These are phyloP conservation scores for Macquaria ambigua DNA, from an alignment of 2,113 vertebrate species.

Conservation along the genomic window DNA sequence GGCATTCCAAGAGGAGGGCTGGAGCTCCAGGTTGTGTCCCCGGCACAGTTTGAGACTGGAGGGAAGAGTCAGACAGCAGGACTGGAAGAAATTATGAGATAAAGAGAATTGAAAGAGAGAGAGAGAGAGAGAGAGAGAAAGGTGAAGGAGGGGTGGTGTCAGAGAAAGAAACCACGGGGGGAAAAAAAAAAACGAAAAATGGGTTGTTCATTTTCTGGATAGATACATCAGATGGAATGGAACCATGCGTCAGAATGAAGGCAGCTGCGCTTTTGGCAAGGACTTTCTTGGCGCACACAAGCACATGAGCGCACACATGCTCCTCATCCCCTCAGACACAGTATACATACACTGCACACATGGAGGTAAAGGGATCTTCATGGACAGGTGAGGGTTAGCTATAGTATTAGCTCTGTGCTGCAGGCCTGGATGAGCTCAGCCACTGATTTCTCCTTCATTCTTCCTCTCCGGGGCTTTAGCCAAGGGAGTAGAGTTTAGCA, in stretches of 20 bases:
- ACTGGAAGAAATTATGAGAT: slow-evolving; percentile 83
- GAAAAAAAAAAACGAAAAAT: slow-evolving; percentile 73
- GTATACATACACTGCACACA: slow-evolving; percentile 55
- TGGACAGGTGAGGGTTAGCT: slow-evolving; percentile 77
- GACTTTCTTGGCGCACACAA: slow-evolving; percentile 73
- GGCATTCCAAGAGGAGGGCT: slow-evolving; percentile 65
- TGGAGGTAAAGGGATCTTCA: slow-evolving; percentile 58
- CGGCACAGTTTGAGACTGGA: slow-evolving; percentile 75
- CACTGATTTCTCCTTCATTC: slow-evolving; percentile 74
- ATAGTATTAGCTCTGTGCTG: slow-evolving; percentile 85
- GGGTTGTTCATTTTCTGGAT: slow-evolving; percentile 84
- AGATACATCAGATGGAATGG: slow-evolving; percentile 87
- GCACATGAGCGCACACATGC: slow-evolving; percentile 63
- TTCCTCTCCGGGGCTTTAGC: slow-evolving; percentile 80
- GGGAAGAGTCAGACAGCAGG: slow-evolving; percentile 69
- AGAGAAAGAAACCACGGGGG: slow-evolving; percentile 80
- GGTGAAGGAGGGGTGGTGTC: slow-evolving; percentile 55
- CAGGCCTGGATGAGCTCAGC: slow-evolving; percentile 87
- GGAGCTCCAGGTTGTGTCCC: slow-evolving; percentile 76
- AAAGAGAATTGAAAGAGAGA: slow-evolving; percentile 58
- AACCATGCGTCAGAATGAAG: slow-evolving; percentile 82
- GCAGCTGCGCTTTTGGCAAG: slow-evolving; percentile 87
- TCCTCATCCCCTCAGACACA: slow-evolving; percentile 32
- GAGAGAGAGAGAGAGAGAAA: slow-evolving; percentile 39
- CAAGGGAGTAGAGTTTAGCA: slow-evolving; percentile 83